phyloP scores from a whole-genome alignment of 1,140 invertebrate genomes.

The Heliothis virescens region DNA sequence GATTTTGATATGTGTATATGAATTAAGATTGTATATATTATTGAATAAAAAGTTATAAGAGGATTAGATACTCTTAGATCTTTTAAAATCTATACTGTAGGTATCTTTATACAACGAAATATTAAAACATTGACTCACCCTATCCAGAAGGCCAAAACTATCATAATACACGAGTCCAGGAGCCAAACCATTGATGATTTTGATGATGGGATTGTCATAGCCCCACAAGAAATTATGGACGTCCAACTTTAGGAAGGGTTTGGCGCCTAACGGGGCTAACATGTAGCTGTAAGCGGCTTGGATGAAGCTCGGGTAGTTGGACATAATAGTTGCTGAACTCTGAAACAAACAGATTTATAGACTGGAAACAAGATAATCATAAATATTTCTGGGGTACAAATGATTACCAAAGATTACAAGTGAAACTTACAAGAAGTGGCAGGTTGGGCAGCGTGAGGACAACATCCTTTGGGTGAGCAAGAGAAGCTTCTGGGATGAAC shows the following conservation, averaged over 20 bases:
- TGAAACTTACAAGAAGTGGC: slow-evolving; percentile 88
- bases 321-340: slow-evolving; percentile 78
- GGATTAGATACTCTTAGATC: too few relatives aligned
- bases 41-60: too few relatives aligned
- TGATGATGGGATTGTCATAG: slow-evolving; percentile 91
- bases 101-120: too few relatives aligned
- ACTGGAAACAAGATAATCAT: too few relatives aligned
- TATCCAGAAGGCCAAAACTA: slow-evolving; percentile 89
- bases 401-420: not conserved
- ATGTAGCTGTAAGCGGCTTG: slow-evolving; percentile 82
- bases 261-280: slow-evolving; percentile 85
- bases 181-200: slow-evolving; percentile 88
- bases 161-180: slow-evolving; percentile 89
- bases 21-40: too few relatives aligned
- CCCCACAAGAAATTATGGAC: slow-evolving; percentile 93
- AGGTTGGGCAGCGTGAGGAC: slow-evolving; percentile 91
- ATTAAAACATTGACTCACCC: slow-evolving; percentile 86
- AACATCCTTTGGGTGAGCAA: slow-evolving; percentile 88
- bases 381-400: too few relatives aligned
- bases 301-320: slow-evolving; percentile 28
- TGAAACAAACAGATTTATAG: slow-evolving; percentile 63
- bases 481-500: slow-evolving; percentile 89
- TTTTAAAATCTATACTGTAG: too few relatives aligned
- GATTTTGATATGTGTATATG: too few relatives aligned
- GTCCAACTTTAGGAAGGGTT: slow-evolving; percentile 89